A percentile compares a stretch with the other conserved stretches of the same genome.
phyloP scores from a whole-genome alignment of 2,888 invertebrate species.

The Allygus modestus region DNA sequence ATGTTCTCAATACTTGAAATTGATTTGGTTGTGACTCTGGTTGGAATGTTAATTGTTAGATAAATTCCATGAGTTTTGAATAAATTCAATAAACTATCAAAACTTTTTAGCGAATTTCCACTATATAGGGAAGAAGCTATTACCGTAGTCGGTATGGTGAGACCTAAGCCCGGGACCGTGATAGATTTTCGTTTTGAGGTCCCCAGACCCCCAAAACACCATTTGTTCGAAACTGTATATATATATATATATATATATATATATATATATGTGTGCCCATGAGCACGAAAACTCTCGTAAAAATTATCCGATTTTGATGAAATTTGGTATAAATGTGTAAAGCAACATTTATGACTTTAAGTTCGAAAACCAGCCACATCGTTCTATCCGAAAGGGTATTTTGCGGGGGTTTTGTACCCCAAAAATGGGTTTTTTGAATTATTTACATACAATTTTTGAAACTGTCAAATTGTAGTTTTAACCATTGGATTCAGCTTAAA shows the following conservation, averaged over 20 bases:
- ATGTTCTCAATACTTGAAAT: too few species aligned
- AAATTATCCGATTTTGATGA: background rate
- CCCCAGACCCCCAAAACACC: background rate
- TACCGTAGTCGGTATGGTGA: background rate
- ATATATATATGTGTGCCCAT: background rate
- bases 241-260: conserved; percentile 1
- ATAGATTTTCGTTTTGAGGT: background rate
- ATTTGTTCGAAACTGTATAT: background rate
- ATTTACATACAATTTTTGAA: background rate
- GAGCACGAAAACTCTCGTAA: background rate
- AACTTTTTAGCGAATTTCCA: background rate
- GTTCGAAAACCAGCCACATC: background rate
- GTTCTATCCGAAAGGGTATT: background rate
- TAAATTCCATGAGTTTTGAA: too few species aligned
- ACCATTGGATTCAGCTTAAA: background rate
- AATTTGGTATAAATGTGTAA: background rate
- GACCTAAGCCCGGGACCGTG: background rate
- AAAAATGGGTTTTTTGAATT: background rate
- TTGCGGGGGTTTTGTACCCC: background rate
- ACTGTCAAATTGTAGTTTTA: background rate
- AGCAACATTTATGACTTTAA: background rate
- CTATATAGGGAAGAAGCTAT: background rate
- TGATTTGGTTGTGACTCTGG: too few species aligned
- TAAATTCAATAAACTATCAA: too few species aligned
- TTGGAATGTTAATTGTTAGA: too few species aligned